phyloP scores from a whole-genome alignment of 2,797 vertebrate genomes.

The Spondyliosoma cantharus region DNA sequence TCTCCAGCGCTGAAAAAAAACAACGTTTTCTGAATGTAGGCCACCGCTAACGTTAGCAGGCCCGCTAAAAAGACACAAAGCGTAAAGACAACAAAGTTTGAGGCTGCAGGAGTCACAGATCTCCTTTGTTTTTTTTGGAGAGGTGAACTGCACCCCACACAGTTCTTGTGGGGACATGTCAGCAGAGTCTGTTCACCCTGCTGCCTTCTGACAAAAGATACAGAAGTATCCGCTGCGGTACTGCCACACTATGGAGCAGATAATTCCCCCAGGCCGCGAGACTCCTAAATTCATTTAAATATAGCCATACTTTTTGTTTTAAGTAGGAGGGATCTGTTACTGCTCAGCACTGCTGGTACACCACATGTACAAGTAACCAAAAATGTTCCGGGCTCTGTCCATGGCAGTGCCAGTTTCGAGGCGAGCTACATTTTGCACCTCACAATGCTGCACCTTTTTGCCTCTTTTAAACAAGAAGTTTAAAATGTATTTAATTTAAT shows the following conservation, averaged over 20 bases:
- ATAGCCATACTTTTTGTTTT: background rate
- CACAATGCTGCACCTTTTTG: background rate
- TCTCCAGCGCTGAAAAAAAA: background rate
- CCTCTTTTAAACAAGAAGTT: slow-evolving; percentile 7
- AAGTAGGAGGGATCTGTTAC: background rate
- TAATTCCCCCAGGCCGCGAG: too few relatives aligned
- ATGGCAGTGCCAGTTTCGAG: too few relatives aligned
- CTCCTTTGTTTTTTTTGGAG: background rate
- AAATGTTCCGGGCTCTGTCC: background rate
- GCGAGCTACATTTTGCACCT: background rate
- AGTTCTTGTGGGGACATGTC: background rate
- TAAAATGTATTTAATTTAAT: too few relatives aligned
- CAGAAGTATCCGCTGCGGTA: too few relatives aligned
- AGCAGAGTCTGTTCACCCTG: too few relatives aligned
- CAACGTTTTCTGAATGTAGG: background rate
- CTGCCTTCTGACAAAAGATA: too few relatives aligned
- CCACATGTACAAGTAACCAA: background rate
- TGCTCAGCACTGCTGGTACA: background rate
- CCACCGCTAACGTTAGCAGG: background rate
- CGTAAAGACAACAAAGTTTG: background rate
- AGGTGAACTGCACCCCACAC: background rate
- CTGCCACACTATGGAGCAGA: too few relatives aligned
- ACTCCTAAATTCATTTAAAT: background rate
- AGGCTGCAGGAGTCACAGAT: background rate
- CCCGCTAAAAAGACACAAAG: background rate